Evolutionary conservation across 53 echinoderm and acorn worm genomes (phyloP), one percentile per base, ranked within the genome.

Genomic region (Temnopleurus reevesii): DNA sequence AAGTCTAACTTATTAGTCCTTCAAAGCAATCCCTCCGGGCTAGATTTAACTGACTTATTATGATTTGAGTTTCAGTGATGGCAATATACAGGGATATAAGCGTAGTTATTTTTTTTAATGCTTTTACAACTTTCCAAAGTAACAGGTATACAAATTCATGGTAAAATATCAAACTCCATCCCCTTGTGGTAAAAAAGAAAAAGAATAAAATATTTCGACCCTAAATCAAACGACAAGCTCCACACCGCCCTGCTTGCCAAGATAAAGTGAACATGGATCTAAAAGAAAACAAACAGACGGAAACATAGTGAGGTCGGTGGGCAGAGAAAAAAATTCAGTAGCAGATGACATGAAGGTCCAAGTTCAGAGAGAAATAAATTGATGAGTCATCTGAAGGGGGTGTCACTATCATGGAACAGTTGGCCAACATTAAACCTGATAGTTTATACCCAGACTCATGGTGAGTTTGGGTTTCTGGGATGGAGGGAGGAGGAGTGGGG

Each of bases 381-480:
- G 83, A 83, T 83, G 83, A 83, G 83, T 83, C 83, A 83, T 83
- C 36, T 8, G 30, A 6, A 12, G 79, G 49, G 76, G 79, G 46
- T 79, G 79, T 79, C 49, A 79, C 79, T 79, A 79, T 79, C 71
- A 71, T 38, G 71, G 71, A 71, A 71, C 71, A 71, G 71, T 71
- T 71, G 71, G 71, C 41, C 36, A 17, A 17, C 71, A 1, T 21
- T 71, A 71, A 71, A 71, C 71, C 41, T 41, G 71, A 71, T 71
- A 19, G n/a, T 15, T 0, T 36, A 71, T 43, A 27, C 71, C n/a
- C 36, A 71, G 71, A 71, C 71, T 41, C 36, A 41, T 23, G 71
- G 41, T 71, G 23, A n/a, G 36, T 71, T 38, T 21, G 8, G 43
- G 41, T 38, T 36, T 71, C 71, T 71, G 71, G 71, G 15, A 71